Evolutionary conservation across 2,888 invertebrate genomes (phyloP).

Genomic region (Sesia bembeciformis): DNA sequence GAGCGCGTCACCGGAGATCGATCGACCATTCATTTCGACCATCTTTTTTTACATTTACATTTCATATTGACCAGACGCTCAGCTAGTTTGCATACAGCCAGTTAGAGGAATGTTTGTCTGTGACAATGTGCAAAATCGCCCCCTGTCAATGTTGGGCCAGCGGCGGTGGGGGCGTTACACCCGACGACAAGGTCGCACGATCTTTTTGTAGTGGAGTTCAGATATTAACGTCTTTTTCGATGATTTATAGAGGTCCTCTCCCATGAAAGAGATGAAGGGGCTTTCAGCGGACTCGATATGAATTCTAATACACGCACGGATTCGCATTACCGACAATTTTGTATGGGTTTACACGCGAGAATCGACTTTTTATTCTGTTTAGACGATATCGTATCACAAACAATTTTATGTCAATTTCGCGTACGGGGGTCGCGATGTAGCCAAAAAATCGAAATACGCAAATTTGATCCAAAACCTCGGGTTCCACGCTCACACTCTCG

Average conservation of each 20-base stretch:
- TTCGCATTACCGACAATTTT: slow-evolving; percentile 25
- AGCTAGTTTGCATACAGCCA: slow-evolving; percentile 40
- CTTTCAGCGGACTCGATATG: slow-evolving; percentile 50
- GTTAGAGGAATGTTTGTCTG: slow-evolving; percentile 23
- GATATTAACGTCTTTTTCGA: slow-evolving; percentile 51
- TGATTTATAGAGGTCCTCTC: slow-evolving; percentile 58
- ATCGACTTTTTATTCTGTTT: background rate
- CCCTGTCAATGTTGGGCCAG: slow-evolving; percentile 14
- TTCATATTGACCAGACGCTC: slow-evolving; percentile 58
- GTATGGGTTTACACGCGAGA: background rate
- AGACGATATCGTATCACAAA: slow-evolving; percentile 7
- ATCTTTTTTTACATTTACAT: slow-evolving; percentile 42
- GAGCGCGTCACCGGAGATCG: slow-evolving; percentile 68
- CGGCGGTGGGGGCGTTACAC: slow-evolving; percentile 16
- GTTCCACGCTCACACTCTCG: slow-evolving; percentile 63
- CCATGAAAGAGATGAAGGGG: slow-evolving; percentile 54
- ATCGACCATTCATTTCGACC: slow-evolving; percentile 62
- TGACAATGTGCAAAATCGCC: slow-evolving; percentile 29
- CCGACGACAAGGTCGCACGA: slow-evolving; percentile 30
- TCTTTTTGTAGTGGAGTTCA: slow-evolving; percentile 44
- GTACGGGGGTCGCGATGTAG: slow-evolving; percentile 21
- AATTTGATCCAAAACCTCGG: slow-evolving; percentile 71
- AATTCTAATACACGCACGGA: slow-evolving; percentile 47
- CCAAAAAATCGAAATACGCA: slow-evolving; percentile 67
- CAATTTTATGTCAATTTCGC: slow-evolving; percentile 40